Conservation (phyloP, 2,888 invertebrate genomes). For the Xanthorhoe designata region DNA sequence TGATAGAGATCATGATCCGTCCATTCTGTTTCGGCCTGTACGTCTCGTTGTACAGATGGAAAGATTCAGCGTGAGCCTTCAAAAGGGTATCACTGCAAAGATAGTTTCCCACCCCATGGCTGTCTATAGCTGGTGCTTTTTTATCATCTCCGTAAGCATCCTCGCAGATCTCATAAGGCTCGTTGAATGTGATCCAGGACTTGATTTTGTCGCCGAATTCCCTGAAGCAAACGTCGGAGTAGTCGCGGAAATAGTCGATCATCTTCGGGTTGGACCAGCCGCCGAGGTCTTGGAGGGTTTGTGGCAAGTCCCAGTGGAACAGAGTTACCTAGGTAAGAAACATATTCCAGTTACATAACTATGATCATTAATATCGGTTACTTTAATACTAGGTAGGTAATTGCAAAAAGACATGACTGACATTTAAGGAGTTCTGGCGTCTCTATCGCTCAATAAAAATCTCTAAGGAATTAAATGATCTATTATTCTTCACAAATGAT, state of each 20-base stretch:
- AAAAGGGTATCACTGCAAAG: conserved; percentile 87
- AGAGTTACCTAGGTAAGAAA: conserved; percentile 80
- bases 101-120: conserved; percentile 87
- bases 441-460: background rate
- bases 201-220: conserved; percentile 86
- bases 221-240: conserved; percentile 82
- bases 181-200: conserved; percentile 90
- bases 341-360: background rate
- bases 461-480: no score
- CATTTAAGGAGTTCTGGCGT: background rate
- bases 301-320: conserved; percentile 89
- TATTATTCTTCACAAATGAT: no score
- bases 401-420: no score
- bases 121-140: conserved; percentile 83
- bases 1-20: conserved; percentile 81
- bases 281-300: conserved; percentile 83
- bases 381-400: no score
- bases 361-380: background rate
- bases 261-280: conserved; percentile 84
- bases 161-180: conserved; percentile 85
- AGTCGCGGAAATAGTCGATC: conserved; percentile 84
- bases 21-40: conserved; percentile 83
- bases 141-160: conserved; percentile 82
- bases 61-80: conserved; percentile 88
- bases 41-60: conserved; percentile 85